Conservation (phyloP, 2,888 invertebrate species). For the Kryphioiulus occultus region DNA sequence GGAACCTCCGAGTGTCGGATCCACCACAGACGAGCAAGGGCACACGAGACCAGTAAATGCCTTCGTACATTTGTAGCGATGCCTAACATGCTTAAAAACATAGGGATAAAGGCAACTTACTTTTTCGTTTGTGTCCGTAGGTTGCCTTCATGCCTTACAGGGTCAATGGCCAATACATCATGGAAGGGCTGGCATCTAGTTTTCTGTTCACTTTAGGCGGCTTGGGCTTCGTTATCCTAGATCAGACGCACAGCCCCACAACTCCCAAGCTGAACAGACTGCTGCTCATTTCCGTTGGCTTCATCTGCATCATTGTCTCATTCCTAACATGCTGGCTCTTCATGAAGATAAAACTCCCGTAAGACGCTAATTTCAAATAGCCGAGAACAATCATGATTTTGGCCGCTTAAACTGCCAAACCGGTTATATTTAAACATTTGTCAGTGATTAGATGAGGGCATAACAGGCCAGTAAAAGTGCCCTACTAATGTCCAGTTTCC, state of each 20-base stretch:
- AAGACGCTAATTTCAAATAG: conserved; percentile 57
- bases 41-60: conserved; percentile 87
- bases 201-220: conserved; percentile 97
- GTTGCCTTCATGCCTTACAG: conserved; percentile 98
- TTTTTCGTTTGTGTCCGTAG: conserved; percentile 63
- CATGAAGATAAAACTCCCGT: conserved; percentile 97
- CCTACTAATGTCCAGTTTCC: conserved; percentile 53
- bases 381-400: neutral
- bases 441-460: neutral
- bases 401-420: neutral
- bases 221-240: conserved; percentile 93
- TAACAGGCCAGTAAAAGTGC: neutral
- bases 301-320: conserved; percentile 89
- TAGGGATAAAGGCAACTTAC: neutral
- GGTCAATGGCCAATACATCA: conserved; percentile 98
- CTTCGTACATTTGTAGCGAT: conserved; percentile 49
- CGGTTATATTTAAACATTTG: neutral
- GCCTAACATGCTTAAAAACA: neutral
- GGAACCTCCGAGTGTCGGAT: conserved; percentile 97
- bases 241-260: conserved; percentile 89
- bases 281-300: conserved; percentile 87
- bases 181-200: conserved; percentile 98
- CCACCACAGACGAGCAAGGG: conserved; percentile 97
- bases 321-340: conserved; percentile 97
- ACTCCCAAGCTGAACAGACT: conserved; percentile 91